Conservation (phyloP, 2,888 invertebrate genomes). For the Ferdinandea cuprea region DNA sequence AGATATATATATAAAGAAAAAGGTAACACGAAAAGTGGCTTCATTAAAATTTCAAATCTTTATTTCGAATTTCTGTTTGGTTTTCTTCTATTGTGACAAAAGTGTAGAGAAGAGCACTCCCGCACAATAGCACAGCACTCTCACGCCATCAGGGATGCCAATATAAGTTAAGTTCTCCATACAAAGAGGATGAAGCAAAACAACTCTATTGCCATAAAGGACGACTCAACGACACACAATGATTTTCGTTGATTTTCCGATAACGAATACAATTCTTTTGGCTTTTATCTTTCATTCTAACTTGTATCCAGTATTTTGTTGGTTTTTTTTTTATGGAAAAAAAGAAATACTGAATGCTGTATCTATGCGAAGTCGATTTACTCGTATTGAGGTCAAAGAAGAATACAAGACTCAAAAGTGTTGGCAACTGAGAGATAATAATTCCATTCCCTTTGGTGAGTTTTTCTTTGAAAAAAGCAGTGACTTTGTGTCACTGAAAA, state of each 20-base stretch:
- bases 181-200: constrained; percentile 23
- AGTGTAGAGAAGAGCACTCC: constrained; percentile 36
- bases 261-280: constrained; percentile 51
- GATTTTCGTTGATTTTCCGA: constrained; percentile 61
- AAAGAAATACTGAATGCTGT: neutral
- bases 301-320: too few species aligned
- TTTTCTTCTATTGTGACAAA: constrained; percentile 23
- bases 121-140: constrained; percentile 41
- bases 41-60: constrained; percentile 70
- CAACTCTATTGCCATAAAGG: constrained; percentile 39
- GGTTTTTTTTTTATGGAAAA: neutral
- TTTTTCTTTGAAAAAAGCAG: too few species aligned
- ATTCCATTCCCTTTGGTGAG: too few species aligned
- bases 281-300: constrained; percentile 37
- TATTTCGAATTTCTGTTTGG: constrained; percentile 55
- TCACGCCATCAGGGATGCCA: constrained; percentile 30
- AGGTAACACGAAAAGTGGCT: constrained; percentile 48
- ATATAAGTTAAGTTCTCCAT: neutral
- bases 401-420: too few species aligned
- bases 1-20: constrained; percentile 6
- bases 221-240: constrained; percentile 51
- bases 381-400: too few species aligned
- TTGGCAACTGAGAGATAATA: too few species aligned
- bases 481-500: too few species aligned
- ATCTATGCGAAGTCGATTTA: too few species aligned